Evolutionary conservation across 1,140 invertebrate genomes (phyloP), one percentile per base, ranked within the genome.

Genomic region (Lordiphosa mommai): DNA sequence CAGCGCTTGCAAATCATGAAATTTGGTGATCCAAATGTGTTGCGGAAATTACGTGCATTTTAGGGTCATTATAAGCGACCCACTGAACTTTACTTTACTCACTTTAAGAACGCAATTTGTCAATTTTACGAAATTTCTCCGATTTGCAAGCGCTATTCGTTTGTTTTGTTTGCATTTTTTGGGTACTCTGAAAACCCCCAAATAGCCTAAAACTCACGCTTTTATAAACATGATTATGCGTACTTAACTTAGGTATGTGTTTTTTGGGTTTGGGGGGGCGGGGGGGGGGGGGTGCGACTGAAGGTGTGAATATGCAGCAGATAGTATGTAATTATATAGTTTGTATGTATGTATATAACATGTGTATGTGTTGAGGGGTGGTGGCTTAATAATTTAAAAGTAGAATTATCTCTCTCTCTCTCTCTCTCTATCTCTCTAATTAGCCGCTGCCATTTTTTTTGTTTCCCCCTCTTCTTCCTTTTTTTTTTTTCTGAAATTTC

Each of bases 211-310:
- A n/a, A n/a, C n/a, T n/a, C n/a, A n/a, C n/a, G n/a, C n/a, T n/a
- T n/a, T n/a, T n/a, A 55, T 30, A 55, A 55, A 16, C 30, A 56
- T 68, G 55, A 68, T 68, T 60, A 69, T 69, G 64, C 40, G 48
- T 68, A 47, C 55, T 60, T 68, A 69, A 69, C 34, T 12, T 68
- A 29, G 34, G 58, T 52, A 14, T 38, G 36, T 48, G 20, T n/a
- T n/a, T n/a, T n/a, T n/a, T 60, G 27, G 59, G 33, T 56, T 32
- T 33, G 36, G 16, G 38, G 38, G 6, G 6, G 17, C 0, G 6
- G 4, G 12, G 10, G 9, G n/a, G 5, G 10, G 16, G n/a, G 17
- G 4, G 38, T 23, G 10, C n/a, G 34, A 14, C 12, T 37, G 7
- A 8, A 8, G 34, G 13, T 27, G 17, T 27, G 17, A 41, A 27